Evolutionary conservation across 2,888 invertebrate species (phyloP).

Genomic region (Stomorhina lunata): DNA sequence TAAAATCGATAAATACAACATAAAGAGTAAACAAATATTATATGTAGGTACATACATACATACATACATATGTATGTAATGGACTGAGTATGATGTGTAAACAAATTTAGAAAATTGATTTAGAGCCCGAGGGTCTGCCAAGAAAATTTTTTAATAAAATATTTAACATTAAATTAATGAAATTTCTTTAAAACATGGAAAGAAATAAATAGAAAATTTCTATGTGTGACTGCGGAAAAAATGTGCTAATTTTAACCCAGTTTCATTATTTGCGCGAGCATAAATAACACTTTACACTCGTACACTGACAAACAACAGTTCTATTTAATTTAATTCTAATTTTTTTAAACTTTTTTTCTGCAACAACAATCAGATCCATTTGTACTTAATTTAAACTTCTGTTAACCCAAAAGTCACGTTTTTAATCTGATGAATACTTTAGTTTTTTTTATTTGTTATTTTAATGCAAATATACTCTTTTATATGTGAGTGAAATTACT

Average conservation of each 20-base stretch:
- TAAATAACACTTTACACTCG: slow-evolving; percentile 6
- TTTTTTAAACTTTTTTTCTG: neutral
- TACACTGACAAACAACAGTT: neutral
- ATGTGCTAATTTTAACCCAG: slow-evolving; percentile 49
- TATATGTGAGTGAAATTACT: neutral
- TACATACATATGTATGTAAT: neutral
- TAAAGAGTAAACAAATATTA: neutral
- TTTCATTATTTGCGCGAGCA: slow-evolving; percentile 29
- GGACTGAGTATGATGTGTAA: neutral
- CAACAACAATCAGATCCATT: neutral
- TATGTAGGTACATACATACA: neutral
- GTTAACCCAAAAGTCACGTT: slow-evolving; percentile 62
- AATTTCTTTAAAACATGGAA: neutral
- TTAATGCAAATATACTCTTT: slow-evolving; percentile 18
- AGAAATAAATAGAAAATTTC: neutral
- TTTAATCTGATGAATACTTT: slow-evolving; percentile 43
- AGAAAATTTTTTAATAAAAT: neutral
- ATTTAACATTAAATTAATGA: slow-evolving; percentile 16
- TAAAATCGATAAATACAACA: no score
- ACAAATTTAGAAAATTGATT: slow-evolving; percentile 34
- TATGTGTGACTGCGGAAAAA: neutral
- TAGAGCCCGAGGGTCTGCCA: neutral
- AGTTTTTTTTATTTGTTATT: slow-evolving; percentile 27
- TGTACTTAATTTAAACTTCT: slow-evolving; percentile 20
- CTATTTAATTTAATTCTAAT: slow-evolving; percentile 38